Base-by-base conservation (phyloP, 1,140 invertebrate species). In the Anoplophora glabripennis region DNA sequence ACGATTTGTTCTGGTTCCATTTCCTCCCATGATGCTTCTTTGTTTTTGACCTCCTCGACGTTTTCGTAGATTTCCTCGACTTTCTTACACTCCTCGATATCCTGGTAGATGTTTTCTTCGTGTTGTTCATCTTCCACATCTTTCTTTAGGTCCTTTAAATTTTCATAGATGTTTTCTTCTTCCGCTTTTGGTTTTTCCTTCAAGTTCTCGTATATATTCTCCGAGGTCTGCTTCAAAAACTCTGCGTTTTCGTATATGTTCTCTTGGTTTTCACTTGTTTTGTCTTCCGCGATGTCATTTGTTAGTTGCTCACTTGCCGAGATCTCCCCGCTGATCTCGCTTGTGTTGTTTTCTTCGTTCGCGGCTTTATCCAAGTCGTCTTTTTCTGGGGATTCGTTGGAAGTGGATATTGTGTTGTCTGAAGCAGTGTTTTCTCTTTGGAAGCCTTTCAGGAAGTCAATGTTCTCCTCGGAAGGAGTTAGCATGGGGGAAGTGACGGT, bases 371-470 rank as follows among this genome's bases (percentile, higher is more conserved):
- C 14, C 9, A 53, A 57, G 11, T 52, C 51, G 46, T 67, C 61
- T 18, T 63, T 55, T n/a, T 53, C 54, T 21, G 55, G 53, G 36
- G 35, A 42, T 10, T 37, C 41, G 17, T 56, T 64, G n/a, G 59
- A 53, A 7, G 53, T 17, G 21, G 35, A 12, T 28, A 28, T 28
- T 1, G 56, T 47, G 7, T 46, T 45, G 10, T 59, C 59, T 0
- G 62, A 61, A 18, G 60, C 60, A 34, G 57, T 57, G 12, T 52
- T 63, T 44, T 71, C 64, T 34, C 67, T 61, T 45, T 66, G 53
- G 60, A 76, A 74, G 8, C 67, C 73, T 60, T 76, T 71, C 33
- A 76, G 61, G 55, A 76, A 74, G 56, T 76, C 75, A n/a, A 75
- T 72, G 52, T 74, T 72, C 53, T 76, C 75, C 40, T 76, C 75